Conservation (phyloP, 1,140 invertebrate genomes). For the Melanaphis sacchari region DNA sequence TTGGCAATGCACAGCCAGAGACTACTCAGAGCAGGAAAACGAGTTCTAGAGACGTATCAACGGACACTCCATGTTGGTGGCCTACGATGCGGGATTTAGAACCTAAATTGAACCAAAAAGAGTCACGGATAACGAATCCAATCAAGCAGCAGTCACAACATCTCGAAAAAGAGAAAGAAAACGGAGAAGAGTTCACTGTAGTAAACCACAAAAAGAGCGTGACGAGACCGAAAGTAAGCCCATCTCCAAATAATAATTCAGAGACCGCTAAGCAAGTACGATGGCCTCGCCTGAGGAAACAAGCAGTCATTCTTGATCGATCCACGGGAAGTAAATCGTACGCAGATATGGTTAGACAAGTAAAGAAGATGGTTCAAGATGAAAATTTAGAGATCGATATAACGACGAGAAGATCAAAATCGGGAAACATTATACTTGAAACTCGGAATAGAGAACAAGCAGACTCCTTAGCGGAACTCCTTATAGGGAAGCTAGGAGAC, state of each 20-base stretch:
- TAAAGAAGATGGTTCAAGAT: not conserved
- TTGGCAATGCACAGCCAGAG: not conserved
- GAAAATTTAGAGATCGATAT: not conserved
- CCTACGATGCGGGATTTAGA: not conserved
- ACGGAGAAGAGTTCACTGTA: not conserved
- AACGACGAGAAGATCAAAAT: not conserved
- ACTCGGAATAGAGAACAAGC: not conserved
- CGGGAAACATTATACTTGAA: not conserved
- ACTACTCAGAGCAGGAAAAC: not conserved
- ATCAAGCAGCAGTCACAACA: not conserved
- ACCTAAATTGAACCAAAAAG: not conserved
- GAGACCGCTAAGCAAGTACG: not conserved
- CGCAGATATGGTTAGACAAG: not conserved
- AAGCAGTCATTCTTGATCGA: not conserved
- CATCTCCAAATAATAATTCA: not conserved
- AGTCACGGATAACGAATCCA: not conserved
- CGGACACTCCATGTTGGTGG: not conserved
- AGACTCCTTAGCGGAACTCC: not conserved
- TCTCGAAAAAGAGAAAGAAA: not conserved
- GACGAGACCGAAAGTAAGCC: not conserved
- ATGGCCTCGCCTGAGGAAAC: not conserved
- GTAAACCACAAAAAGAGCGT: not conserved
- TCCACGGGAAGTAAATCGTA: not conserved
- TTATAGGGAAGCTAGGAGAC: not conserved
- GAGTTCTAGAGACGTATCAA: not conserved